These are phyloP conservation scores for Lycocorax pyrrhopterus DNA, from an alignment of 2,113 vertebrate genomes.

Conservation along the genomic window DNA sequence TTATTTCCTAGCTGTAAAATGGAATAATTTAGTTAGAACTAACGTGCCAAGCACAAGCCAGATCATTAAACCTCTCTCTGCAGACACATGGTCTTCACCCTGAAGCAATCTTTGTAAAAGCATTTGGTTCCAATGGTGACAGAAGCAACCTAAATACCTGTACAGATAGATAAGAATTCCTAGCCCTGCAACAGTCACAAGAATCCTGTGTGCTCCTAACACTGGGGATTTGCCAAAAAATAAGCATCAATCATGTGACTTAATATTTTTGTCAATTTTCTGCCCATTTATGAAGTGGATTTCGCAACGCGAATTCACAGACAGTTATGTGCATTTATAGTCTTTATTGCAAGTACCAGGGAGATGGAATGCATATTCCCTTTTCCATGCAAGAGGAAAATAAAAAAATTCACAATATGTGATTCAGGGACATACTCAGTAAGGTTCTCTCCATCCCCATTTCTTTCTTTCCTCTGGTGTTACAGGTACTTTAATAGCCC, in stretches of 20 bases:
- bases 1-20: not conserved
- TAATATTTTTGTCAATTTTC: not conserved
- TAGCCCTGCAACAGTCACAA: not conserved
- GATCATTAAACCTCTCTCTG: slow-evolving; percentile 8
- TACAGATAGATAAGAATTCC: not conserved
- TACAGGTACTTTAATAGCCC: not conserved
- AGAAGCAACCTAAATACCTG: not conserved
- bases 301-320: not conserved
- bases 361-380: not conserved
- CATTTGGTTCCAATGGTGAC: not conserved
- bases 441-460: not conserved
- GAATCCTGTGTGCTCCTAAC: not conserved
- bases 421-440: not conserved
- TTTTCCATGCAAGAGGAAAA: not conserved
- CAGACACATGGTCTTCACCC: not conserved
- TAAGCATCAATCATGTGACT: not conserved
- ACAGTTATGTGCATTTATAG: not conserved
- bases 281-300: not conserved
- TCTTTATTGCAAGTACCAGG: not conserved
- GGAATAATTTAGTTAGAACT: not conserved
- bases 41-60: not conserved
- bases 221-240: not conserved
- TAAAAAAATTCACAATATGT: not conserved
- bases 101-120: not conserved
- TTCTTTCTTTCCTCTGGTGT: not conserved